Percentiles rank a stretch among this genome's conserved stretches.
These are phyloP conservation scores for Magallana angulata DNA, from an alignment of 1,140 invertebrate genomes.

Conservation along the genomic window DNA sequence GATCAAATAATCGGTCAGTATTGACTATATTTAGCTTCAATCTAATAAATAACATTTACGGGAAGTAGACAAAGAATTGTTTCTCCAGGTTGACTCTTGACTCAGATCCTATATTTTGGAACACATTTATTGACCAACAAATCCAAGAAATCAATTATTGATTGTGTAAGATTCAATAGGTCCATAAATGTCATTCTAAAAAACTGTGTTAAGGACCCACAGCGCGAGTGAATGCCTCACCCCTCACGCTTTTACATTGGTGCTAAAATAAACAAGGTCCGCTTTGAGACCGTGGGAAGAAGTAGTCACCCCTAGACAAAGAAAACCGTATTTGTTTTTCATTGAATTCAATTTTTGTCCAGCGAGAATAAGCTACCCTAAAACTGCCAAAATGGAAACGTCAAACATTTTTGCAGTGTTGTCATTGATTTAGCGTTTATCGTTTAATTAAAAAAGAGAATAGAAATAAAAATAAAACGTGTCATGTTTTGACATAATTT, in stretches of 20 bases:
- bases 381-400: background rate
- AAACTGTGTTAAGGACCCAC: background rate
- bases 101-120: no score
- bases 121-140: background rate
- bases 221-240: background rate
- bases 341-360: background rate
- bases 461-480: no score
- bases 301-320: background rate
- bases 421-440: no score
- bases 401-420: background rate
- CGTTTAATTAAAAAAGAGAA: no score
- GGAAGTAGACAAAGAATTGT: no score
- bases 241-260: background rate
- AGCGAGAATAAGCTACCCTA: background rate
- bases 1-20: no score
- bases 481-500: no score
- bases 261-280: background rate
- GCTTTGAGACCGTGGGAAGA: background rate
- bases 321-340: background rate
- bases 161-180: background rate
- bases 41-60: no score
- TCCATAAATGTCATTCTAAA: background rate
- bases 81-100: no score
- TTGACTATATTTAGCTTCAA: no score
- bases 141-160: conserved; percentile 30